A percentile compares a stretch with the other conserved stretches of the same genome.
phyloP scores from a whole-genome alignment of 2,113 vertebrate species.

The Lasiurus cinereus region DNA sequence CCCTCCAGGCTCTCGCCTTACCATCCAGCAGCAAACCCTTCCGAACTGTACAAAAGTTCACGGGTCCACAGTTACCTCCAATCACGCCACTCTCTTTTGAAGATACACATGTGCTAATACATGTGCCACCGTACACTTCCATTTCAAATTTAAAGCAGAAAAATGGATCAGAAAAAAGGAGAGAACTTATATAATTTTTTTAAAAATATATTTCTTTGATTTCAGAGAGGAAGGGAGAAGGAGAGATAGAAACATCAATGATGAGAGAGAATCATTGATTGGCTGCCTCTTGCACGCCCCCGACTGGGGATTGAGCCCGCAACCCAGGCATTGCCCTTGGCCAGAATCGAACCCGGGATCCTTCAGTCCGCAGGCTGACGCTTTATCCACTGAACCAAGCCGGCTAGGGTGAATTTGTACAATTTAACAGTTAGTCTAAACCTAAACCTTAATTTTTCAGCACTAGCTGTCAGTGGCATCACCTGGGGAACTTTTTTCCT shows the following conservation, averaged over 20 bases:
- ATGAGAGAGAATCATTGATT: too few species aligned
- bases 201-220: too few species aligned
- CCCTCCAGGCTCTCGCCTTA: neutral
- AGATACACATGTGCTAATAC: neutral
- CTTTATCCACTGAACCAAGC: too few species aligned
- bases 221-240: too few species aligned
- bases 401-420: neutral
- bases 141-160: neutral
- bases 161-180: neutral
- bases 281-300: too few species aligned
- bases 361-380: too few species aligned
- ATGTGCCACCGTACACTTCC: neutral
- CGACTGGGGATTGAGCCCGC: too few species aligned
- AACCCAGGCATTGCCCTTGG: too few species aligned
- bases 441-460: slow-evolving; percentile 31
- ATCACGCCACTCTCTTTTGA: neutral
- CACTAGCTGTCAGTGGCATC: neutral
- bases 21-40: neutral
- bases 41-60: neutral
- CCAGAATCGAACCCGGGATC: too few species aligned
- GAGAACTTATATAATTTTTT: too few species aligned
- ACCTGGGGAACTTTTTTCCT: neutral
- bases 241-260: too few species aligned
- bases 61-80: neutral
- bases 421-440: neutral